phyloP scores from a whole-genome alignment of 2,888 invertebrate species.

The Troides oblongomaculatus region DNA sequence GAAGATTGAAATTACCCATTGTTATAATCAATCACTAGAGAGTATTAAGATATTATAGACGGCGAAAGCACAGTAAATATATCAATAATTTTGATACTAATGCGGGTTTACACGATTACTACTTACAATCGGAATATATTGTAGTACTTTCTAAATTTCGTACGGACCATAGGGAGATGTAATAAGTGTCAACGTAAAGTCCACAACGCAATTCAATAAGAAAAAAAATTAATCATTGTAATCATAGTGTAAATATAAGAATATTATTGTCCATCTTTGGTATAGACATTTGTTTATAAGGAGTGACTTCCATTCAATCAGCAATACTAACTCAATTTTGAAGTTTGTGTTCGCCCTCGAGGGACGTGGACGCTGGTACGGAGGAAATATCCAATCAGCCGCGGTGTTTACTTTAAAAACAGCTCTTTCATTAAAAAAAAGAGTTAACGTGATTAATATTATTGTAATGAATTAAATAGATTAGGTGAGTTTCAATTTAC shows the following conservation, averaged over 20 bases:
- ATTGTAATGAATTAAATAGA: neutral
- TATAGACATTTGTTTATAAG: constrained; percentile 8
- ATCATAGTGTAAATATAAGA: neutral
- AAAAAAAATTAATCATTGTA: neutral
- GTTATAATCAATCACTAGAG: neutral
- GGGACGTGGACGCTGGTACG: constrained; percentile 12
- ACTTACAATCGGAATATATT: too few relatives aligned
- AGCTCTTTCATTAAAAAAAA: neutral
- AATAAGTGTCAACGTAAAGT: too few relatives aligned
- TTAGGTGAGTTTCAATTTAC: neutral
- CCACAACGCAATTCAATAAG: too few relatives aligned
- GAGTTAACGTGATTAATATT: neutral
- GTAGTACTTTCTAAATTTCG: too few relatives aligned
- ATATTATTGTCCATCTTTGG: neutral
- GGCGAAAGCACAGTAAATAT: too few relatives aligned
- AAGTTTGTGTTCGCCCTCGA: constrained; percentile 16
- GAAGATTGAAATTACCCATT: constrained; percentile 13
- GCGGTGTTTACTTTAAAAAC: constrained; percentile 10
- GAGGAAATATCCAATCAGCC: constrained; percentile 20
- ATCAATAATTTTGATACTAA: too few relatives aligned
- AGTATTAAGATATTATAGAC: neutral
- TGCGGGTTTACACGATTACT: too few relatives aligned
- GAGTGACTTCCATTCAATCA: constrained; percentile 19
- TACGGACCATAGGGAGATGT: too few relatives aligned
- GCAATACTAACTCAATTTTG: constrained; percentile 15